Conservation (phyloP, 2,113 vertebrate species). For the Centropus bengalensis region DNA sequence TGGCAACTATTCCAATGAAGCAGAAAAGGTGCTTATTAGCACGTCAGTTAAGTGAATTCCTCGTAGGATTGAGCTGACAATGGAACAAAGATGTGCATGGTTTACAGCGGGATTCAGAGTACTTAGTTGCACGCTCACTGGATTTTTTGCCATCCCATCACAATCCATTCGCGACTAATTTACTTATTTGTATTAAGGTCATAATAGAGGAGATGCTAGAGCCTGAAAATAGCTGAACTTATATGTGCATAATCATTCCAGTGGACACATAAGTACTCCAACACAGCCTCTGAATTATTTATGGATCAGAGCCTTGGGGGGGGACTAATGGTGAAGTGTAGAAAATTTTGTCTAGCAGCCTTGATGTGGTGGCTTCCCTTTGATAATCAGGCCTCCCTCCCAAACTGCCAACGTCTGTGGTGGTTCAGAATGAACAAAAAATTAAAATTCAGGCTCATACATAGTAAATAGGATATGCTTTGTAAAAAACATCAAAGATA, state of each 20-base stretch:
- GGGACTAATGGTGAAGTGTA: background rate
- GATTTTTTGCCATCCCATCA: background rate
- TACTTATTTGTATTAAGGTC: background rate
- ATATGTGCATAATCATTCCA: background rate
- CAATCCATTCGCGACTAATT: background rate
- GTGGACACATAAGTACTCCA: background rate
- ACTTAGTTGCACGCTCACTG: background rate
- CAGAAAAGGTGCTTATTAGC: slow-evolving; percentile 22
- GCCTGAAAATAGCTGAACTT: background rate
- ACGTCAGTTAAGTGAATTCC: background rate
- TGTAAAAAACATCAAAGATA: background rate
- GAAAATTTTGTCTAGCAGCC: background rate
- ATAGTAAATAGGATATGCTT: background rate
- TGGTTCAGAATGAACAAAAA: background rate
- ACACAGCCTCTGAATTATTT: background rate
- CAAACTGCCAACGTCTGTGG: background rate
- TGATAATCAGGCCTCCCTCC: background rate
- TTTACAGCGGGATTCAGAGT: background rate
- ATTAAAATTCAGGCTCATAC: background rate
- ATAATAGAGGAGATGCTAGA: background rate
- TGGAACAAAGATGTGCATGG: background rate
- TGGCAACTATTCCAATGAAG: slow-evolving; percentile 43
- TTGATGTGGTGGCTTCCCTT: background rate
- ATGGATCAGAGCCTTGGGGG: background rate
- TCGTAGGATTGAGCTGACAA: background rate